Conservation (phyloP, 2,797 vertebrate species). For the Macroramphosus scolopax region DNA sequence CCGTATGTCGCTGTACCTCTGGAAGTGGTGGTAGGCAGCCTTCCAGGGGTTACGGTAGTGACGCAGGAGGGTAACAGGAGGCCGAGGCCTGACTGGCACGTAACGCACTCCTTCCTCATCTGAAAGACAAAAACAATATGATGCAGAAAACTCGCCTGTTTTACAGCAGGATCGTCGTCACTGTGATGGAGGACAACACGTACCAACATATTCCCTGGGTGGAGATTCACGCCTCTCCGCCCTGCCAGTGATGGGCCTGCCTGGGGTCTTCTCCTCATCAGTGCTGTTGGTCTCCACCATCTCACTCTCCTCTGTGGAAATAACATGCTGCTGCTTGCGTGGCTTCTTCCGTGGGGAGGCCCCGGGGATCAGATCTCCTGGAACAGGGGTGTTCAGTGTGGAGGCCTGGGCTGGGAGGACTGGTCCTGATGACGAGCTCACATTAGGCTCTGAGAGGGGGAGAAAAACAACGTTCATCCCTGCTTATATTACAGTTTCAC, state of each 20-base stretch:
- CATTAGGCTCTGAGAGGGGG: conserved; percentile 65
- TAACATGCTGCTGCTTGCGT: conserved; percentile 96
- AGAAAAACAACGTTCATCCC: neutral
- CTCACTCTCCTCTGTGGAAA: conserved; percentile 97
- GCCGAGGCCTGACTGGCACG: conserved; percentile 89
- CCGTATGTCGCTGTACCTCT: conserved; percentile 94
- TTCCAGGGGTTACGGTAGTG: conserved; percentile 99
- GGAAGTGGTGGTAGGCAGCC: conserved; percentile 98
- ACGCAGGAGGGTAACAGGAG: conserved; percentile 91
- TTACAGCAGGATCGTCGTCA: neutral
- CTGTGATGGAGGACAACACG: conserved; percentile 1
- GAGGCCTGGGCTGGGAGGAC: conserved; percentile 78
- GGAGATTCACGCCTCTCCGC: conserved; percentile 92
- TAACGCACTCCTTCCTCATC: conserved; percentile 98
- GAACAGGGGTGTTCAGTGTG: conserved; percentile 77
- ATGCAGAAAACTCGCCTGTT: neutral
- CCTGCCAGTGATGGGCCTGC: conserved; percentile 84
- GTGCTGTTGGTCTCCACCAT: conserved; percentile 99
- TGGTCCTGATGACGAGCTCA: conserved; percentile 77
- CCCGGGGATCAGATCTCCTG: conserved; percentile 89
- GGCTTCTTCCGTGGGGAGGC: conserved; percentile 97
- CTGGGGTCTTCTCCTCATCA: conserved; percentile 89
- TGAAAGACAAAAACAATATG: conserved; percentile 41
- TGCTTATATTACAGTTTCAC: neutral
- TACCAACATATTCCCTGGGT: conserved; percentile 96